These are phyloP conservation scores for Myripristis jacobus DNA, from an alignment of 2,797 vertebrate genomes.

Conservation along the genomic window DNA sequence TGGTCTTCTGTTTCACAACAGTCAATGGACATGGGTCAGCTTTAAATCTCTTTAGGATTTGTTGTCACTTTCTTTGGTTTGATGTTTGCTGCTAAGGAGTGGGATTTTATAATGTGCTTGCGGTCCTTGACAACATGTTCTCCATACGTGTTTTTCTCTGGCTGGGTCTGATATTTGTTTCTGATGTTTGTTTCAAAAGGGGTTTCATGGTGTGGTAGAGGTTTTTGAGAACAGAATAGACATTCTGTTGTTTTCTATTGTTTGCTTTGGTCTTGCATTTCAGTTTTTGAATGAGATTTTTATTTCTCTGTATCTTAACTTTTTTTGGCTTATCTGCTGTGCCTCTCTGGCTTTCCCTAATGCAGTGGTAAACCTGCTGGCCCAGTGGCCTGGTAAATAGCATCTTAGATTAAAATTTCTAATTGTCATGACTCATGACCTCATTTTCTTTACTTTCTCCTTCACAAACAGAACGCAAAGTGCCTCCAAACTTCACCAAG, in stretches of 20 bases:
- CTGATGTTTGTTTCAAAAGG: neutral
- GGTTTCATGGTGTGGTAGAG: neutral
- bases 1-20: too few relatives aligned
- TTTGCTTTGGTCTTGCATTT: conserved; percentile 29
- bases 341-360: neutral
- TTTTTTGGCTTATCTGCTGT: neutral
- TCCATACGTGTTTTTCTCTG: neutral
- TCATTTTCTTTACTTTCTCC: conserved; percentile 53
- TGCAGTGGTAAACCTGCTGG: conserved; percentile 5
- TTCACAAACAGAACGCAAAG: conserved; percentile 87
- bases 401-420: neutral
- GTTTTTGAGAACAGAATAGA: neutral
- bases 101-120: neutral
- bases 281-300: neutral
- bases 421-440: conserved; percentile 6
- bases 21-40: too few relatives aligned
- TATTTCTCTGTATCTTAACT: neutral
- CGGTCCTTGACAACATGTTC: neutral
- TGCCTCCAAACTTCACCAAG: conserved; percentile 93
- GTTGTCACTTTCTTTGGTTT: too few relatives aligned
- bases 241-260: conserved; percentile 11
- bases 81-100: conserved; percentile 4
- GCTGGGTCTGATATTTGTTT: too few relatives aligned
- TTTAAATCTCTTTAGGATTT: too few relatives aligned
- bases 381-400: conserved; percentile 38